Conservation (phyloP, 2,888 invertebrate species). For the Notodonta dromedarius region DNA sequence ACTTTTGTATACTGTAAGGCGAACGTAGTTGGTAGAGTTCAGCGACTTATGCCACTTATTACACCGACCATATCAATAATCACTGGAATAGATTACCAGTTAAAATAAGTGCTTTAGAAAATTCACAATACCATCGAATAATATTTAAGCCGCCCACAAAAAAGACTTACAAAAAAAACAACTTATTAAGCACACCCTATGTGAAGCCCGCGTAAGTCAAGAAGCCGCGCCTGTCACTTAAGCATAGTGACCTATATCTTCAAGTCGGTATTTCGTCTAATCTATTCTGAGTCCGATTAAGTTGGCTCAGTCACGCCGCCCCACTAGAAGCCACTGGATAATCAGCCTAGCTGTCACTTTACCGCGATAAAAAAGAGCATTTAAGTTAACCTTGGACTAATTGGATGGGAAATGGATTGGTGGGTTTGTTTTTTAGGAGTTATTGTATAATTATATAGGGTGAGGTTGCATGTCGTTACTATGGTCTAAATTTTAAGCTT, state of each 20-base stretch:
- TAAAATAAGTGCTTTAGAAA: no score
- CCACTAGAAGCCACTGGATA: background rate
- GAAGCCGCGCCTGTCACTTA: slow-evolving; percentile 46
- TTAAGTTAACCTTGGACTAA: slow-evolving; percentile 5
- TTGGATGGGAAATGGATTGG: slow-evolving; percentile 2
- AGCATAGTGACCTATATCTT: slow-evolving; percentile 43
- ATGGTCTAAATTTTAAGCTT: no score
- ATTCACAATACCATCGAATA: no score
- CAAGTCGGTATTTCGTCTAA: slow-evolving; percentile 29
- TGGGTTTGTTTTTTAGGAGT: background rate
- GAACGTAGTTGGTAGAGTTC: no score
- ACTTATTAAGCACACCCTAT: slow-evolving; percentile 13
- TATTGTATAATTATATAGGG: background rate
- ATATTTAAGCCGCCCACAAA: background rate
- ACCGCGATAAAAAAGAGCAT: slow-evolving; percentile 1
- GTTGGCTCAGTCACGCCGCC: slow-evolving; percentile 18
- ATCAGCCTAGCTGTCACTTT: slow-evolving; percentile 6
- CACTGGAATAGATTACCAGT: no score
- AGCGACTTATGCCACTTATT: no score
- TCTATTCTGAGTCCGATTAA: slow-evolving; percentile 46
- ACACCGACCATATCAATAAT: no score
- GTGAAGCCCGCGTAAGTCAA: slow-evolving; percentile 11
- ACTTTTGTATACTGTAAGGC: no score
- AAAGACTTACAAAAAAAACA: no score
- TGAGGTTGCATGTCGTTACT: background rate